Base-by-base conservation (phyloP, 92 coral and sea anemone species). In the Porites rus region DNA sequence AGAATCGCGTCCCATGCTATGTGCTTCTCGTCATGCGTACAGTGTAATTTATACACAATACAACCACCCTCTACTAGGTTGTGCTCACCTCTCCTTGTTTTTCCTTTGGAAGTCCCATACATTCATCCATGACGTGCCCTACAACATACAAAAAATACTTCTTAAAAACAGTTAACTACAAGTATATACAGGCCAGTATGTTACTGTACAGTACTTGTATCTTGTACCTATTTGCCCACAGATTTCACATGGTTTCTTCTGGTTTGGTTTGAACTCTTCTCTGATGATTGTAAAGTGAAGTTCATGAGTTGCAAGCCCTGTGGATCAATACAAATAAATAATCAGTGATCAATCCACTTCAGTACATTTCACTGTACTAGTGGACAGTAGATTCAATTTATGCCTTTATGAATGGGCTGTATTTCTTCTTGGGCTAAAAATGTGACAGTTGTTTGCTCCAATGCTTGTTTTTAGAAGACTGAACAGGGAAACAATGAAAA, bases 281-380 rank as follows among this genome's bases (percentile, higher is more conserved):
- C 99, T 88, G 83, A 97, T 87, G 66, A 97, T 97, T 74, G 99
- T 97, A 82, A 97, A 97, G 78, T 97, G 96, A 61, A 95, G 95
- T 72, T 96, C 99, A 20, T 96, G 99, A 1, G 99, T 96, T 8
- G 99, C 99, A 79, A 96, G 95, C 46, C 99, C 98, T 94, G 64
- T 9, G 28, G 43, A 76, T 13, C n/a, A 0, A 13, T 46, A n/a
- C n/a, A 59, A 8, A 5, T 69, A n/a, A 19, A 19, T 8, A 2
- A 80, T 4, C 46, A 38, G 46, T 38, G 6, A 38, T 38, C 46
- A 38, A 38, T 38, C 46, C 46, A 38, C 46, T 38, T 38, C 46
- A 38, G 46, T 38, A 38, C 46, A 4, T 4, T 38, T 38, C 46
- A 4, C 46, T 38, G 31, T 28, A 28, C 31, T 28, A 28, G 31